Evolutionary conservation across 2,888 invertebrate genomes (phyloP).

Genomic region (Drosophila pullipes): DNA sequence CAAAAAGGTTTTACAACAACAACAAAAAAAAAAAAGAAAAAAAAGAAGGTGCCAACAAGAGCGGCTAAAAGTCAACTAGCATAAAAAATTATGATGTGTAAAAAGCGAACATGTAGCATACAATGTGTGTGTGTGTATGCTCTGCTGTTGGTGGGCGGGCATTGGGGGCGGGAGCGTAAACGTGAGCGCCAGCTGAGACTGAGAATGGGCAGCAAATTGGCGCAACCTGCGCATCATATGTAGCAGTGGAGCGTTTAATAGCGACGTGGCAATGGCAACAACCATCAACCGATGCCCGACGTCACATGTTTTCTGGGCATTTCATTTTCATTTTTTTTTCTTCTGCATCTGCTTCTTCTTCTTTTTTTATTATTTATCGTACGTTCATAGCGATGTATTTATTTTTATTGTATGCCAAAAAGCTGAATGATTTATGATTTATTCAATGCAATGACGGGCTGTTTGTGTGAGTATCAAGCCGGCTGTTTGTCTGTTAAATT

Average conservation of each 20-base stretch:
- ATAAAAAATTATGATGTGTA: constrained; percentile 80
- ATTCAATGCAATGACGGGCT: constrained; percentile 70
- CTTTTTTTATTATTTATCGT: constrained; percentile 21
- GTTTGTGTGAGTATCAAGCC: constrained; percentile 52
- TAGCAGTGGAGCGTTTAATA: constrained; percentile 69
- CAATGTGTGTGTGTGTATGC: constrained; percentile 7
- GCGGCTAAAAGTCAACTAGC: constrained; percentile 77
- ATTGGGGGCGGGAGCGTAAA: background rate
- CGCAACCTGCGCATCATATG: constrained; percentile 71
- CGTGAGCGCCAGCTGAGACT: constrained; percentile 10
- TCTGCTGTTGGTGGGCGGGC: constrained; percentile 1
- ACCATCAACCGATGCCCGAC: constrained; percentile 51
- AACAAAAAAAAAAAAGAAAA: constrained; percentile 6
- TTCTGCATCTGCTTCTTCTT: background rate
- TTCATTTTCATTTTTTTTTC: constrained; percentile 13
- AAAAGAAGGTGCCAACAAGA: constrained; percentile 57
- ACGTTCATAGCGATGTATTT: constrained; percentile 24
- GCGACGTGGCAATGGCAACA: constrained; percentile 57
- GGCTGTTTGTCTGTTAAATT: constrained; percentile 76
- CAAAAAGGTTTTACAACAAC: constrained; percentile 44
- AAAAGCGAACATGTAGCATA: constrained; percentile 64
- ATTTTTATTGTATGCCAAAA: constrained; percentile 69
- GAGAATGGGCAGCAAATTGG: constrained; percentile 63
- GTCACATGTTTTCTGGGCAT: constrained; percentile 63
- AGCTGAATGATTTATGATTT: constrained; percentile 80